These are phyloP conservation scores for Tetheella fluctuosa DNA, from an alignment of 2,888 invertebrate species.

Conservation along the genomic window DNA sequence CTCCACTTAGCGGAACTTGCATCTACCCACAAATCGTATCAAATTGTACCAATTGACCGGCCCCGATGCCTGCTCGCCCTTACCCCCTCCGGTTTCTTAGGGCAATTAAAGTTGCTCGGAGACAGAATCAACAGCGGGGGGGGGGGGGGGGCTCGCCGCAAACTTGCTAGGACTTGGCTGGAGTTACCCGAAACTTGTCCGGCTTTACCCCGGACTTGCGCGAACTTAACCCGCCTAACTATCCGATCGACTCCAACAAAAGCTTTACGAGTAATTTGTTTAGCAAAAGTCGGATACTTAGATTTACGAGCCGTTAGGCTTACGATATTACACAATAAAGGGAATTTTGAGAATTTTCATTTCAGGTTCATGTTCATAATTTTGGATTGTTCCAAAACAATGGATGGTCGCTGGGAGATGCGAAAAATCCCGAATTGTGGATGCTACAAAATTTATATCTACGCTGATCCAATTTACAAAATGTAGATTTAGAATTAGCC, in stretches of 20 bases:
- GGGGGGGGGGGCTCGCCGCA: constrained; percentile 43
- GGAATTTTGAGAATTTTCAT: constrained; percentile 7
- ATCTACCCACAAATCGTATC: constrained; percentile 55
- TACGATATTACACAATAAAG: constrained; percentile 5
- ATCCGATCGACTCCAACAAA: constrained; percentile 66
- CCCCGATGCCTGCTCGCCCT: constrained; percentile 19
- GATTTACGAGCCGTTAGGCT: constrained; percentile 37
- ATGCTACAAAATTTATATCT: not conserved
- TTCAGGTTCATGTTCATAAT: not conserved
- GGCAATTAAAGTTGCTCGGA: constrained; percentile 71
- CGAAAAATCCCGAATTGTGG: not conserved
- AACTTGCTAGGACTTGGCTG: constrained; percentile 43
- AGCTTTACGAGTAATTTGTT: constrained; percentile 73
- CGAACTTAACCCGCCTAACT: constrained; percentile 47
- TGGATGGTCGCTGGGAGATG: not conserved
- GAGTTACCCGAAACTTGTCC: constrained; percentile 53
- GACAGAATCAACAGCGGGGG: constrained; percentile 53
- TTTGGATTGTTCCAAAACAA: not conserved
- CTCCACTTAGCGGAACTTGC: constrained; percentile 34
- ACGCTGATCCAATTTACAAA: not conserved
- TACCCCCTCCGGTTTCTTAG: constrained; percentile 50
- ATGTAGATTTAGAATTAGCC: no score
- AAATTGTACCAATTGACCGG: constrained; percentile 69
- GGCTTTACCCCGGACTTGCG: constrained; percentile 54
- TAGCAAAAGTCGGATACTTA: constrained; percentile 58